Conservation (phyloP, 1,140 invertebrate species). For the Pygmarrhopalites habei region DNA sequence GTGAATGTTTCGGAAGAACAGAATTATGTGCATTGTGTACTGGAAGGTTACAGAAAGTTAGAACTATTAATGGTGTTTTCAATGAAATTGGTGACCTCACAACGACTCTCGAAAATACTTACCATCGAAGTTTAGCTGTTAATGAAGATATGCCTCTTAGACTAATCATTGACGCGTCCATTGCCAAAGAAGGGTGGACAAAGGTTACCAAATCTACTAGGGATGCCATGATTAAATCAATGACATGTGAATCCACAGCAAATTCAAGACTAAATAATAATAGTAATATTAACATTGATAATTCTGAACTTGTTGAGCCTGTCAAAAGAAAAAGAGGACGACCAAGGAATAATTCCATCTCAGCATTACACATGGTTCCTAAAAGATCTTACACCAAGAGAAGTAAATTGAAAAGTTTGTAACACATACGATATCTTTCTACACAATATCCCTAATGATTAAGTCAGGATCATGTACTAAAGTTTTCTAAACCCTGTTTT, state of each 20-base stretch:
- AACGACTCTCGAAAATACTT: not conserved
- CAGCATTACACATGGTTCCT: too few species aligned
- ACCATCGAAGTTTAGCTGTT: slow-evolving; percentile 6
- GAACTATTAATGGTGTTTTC: slow-evolving; percentile 4
- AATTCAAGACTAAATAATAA: too few species aligned
- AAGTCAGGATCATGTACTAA: too few species aligned
- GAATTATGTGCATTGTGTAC: slow-evolving; percentile 14
- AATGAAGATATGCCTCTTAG: not conserved
- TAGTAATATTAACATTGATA: too few species aligned
- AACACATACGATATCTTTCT: too few species aligned
- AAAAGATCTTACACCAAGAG: too few species aligned
- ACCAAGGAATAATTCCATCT: not conserved
- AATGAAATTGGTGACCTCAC: slow-evolving; percentile 4
- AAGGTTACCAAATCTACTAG: not conserved
- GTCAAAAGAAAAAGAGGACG: not conserved
- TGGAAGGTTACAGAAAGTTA: slow-evolving; percentile 7
- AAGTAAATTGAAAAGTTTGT: too few species aligned
- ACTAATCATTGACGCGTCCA: not conserved
- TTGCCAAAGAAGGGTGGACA: not conserved
- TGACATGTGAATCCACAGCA: too few species aligned
- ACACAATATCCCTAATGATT: too few species aligned
- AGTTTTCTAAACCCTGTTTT: too few species aligned
- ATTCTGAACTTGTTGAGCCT: not conserved
- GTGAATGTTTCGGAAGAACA: slow-evolving; percentile 14
- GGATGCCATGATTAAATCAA: not conserved